Conservation (phyloP, 1,140 invertebrate species). For the Tetranychus cinnabarinus region DNA sequence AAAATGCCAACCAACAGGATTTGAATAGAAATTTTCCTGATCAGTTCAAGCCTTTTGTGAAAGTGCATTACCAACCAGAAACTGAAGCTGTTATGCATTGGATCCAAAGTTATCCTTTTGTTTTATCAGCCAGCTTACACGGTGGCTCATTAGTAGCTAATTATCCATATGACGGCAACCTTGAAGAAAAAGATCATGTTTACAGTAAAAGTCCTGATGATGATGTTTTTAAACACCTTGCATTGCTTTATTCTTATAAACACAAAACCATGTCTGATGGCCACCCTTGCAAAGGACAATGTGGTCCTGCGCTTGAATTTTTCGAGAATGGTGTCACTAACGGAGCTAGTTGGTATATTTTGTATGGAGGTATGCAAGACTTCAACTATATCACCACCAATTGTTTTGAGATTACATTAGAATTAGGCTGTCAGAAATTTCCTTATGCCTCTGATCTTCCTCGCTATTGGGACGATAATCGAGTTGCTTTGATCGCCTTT, state of each 20-base stretch:
- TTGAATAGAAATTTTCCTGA: constrained; percentile 94
- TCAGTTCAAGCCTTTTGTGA: constrained; percentile 48
- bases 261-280: constrained; percentile 60
- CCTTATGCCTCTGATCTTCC: constrained; percentile 45
- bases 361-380: constrained; percentile 76
- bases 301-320: constrained; percentile 25
- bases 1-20: constrained; percentile 60
- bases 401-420: constrained; percentile 71
- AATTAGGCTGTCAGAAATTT: constrained; percentile 80
- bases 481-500: constrained; percentile 51
- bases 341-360: constrained; percentile 65
- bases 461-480: constrained; percentile 67
- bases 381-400: constrained; percentile 85
- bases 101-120: constrained; percentile 63
- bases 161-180: constrained; percentile 59
- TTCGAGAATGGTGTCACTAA: constrained; percentile 71
- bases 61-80: constrained; percentile 40
- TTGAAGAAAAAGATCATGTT: constrained; percentile 12
- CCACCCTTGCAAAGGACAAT: constrained; percentile 32
- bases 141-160: constrained; percentile 80
- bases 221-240: constrained; percentile 50
- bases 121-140: constrained; percentile 86
- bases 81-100: constrained; percentile 75
- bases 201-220: constrained; percentile 50
- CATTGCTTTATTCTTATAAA: constrained; percentile 51